Base-by-base conservation (phyloP, 2,888 invertebrate species). In the Calliphora vomitoria region DNA sequence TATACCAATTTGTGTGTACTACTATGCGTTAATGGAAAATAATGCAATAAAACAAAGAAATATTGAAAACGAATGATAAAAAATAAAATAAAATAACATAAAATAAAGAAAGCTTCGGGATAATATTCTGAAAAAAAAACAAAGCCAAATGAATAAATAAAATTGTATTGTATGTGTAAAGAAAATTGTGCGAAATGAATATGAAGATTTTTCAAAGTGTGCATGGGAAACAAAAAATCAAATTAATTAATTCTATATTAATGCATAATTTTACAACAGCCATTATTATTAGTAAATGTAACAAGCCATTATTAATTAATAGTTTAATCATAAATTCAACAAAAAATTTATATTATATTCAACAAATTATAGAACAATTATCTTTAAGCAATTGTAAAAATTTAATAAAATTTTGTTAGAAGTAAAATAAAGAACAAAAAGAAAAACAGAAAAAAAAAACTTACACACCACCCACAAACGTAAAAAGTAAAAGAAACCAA, bases 131-230 rank as follows among this genome's bases (percentile, higher is more conserved):
- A 68, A 35, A 72, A 68, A 35, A 72, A 66, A 11, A 69, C 41
- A 31, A 71, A 78, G 74, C 47, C 75, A 79, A 81, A 78, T 81
- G 76, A 87, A 68, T 50, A 75, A 68, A 58, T 75, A 82, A n/a
- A 82, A 58, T 82, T 68, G 82, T 85, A 55, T 75, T 82, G 79
- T 44, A 85, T 82, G 74, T 64, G 38, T 69, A 66, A 55, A 60
- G 85, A 87, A 88, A 80, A 89, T 74, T 85, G 81, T 88, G 87
- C 90, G 90, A 88, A 89, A 90, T 91, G 90, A 90, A 85, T 90
- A 90, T 90, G 87, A 72, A 85, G 87, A 88, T 89, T 60, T 82
- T 85, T 89, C 81, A 80, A 86, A 82, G 88, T 90, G 87, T 88
- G 81, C 85, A 90, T 90, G 89, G 78, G 88, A 90, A 87, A 87